Evolutionary conservation across 2,888 invertebrate genomes (phyloP).

Genomic region (Pristionchus maxplancki): DNA sequence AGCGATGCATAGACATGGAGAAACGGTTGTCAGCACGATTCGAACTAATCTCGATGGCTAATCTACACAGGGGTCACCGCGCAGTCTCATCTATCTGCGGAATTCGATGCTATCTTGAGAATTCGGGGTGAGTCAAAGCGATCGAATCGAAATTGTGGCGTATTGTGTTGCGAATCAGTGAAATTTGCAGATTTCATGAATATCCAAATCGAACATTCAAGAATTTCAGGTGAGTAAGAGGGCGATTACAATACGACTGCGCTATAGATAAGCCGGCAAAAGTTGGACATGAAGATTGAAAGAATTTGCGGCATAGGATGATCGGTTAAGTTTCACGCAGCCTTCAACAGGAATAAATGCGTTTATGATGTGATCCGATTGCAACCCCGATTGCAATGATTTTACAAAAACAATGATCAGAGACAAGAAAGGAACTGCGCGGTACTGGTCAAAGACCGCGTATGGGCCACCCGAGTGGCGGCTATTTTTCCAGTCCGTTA

Average conservation of each 20-base stretch:
- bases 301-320: too few species aligned
- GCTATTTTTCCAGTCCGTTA: slow-evolving; percentile 10
- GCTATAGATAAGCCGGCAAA: too few species aligned
- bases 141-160: background rate
- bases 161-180: background rate
- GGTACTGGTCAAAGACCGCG: background rate
- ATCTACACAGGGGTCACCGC: slow-evolving; percentile 23
- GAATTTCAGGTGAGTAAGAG: too few species aligned
- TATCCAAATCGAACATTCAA: too few species aligned
- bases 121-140: background rate
- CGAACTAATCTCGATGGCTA: background rate
- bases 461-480: background rate
- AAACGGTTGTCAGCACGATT: background rate
- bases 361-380: too few species aligned
- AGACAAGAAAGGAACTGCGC: background rate
- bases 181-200: too few species aligned
- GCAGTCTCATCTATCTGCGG: background rate
- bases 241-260: too few species aligned
- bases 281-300: too few species aligned
- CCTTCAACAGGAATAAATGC: too few species aligned
- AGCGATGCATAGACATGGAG: background rate
- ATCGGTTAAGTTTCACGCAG: too few species aligned
- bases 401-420: too few species aligned
- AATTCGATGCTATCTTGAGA: background rate
- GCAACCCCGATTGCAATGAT: too few species aligned